Evolutionary conservation across 2,888 invertebrate genomes (phyloP).

Genomic region (Boloria selene): DNA sequence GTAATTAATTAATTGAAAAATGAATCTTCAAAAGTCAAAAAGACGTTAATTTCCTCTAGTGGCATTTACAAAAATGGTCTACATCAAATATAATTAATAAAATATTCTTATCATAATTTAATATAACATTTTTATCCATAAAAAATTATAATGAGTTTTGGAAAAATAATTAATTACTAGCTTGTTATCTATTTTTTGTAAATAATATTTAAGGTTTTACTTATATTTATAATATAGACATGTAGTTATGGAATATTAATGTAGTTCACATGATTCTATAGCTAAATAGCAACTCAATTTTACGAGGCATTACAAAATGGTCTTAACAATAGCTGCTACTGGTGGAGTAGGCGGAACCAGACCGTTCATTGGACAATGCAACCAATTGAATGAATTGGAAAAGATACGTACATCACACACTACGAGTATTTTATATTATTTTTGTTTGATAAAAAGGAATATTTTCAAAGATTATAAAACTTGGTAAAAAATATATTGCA

Average conservation of each 20-base stretch:
- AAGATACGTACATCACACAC: slow-evolving; percentile 23
- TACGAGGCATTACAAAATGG: slow-evolving; percentile 42
- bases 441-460: too few species aligned
- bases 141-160: not conserved
- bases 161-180: too few species aligned
- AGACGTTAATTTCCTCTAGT: slow-evolving; percentile 31
- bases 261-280: not conserved
- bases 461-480: too few species aligned
- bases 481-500: too few species aligned
- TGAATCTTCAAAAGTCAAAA: slow-evolving; percentile 55
- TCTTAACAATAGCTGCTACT: slow-evolving; percentile 49
- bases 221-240: not conserved
- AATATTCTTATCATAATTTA: slow-evolving; percentile 8
- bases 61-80: slow-evolving; percentile 10
- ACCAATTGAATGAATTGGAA: slow-evolving; percentile 50
- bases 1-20: slow-evolving; percentile 57
- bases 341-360: slow-evolving; percentile 45
- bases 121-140: not conserved
- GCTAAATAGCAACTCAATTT: slow-evolving; percentile 10
- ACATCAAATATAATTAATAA: slow-evolving; percentile 5
- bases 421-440: not conserved
- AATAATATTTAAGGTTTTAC: not conserved
- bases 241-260: not conserved
- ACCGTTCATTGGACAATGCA: slow-evolving; percentile 47
- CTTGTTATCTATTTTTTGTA: not conserved